phyloP scores from a whole-genome alignment of 1,140 invertebrate genomes.

The Drosophila santomea region DNA sequence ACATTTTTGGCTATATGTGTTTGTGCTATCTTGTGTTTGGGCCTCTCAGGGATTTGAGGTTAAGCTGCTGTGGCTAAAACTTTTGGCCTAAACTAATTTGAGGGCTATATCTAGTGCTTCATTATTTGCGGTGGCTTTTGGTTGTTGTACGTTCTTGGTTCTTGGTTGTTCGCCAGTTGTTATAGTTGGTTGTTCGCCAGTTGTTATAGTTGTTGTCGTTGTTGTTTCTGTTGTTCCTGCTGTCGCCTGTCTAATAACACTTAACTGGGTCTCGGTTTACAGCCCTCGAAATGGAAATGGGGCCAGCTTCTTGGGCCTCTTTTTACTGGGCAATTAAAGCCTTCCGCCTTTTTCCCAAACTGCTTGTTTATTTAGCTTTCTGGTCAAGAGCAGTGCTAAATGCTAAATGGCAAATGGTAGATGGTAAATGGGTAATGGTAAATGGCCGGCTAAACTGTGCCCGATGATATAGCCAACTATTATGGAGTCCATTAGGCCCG shows the following conservation, averaged over 20 bases:
- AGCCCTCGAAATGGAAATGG: slow-evolving; percentile 39
- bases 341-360: slow-evolving; percentile 18
- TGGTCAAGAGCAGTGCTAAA: slow-evolving; percentile 34
- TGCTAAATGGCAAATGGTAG: slow-evolving; percentile 25
- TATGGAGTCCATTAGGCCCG: slow-evolving; percentile 72
- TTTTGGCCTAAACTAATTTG: slow-evolving; percentile 82
- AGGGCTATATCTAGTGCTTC: slow-evolving; percentile 65
- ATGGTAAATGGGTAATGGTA: slow-evolving; percentile 3
- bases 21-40: slow-evolving; percentile 1
- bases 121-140: slow-evolving; percentile 64
- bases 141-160: slow-evolving; percentile 21
- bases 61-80: slow-evolving; percentile 81
- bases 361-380: slow-evolving; percentile 60
- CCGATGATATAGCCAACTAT: slow-evolving; percentile 65
- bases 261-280: slow-evolving; percentile 62
- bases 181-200: slow-evolving; percentile 1
- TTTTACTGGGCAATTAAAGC: slow-evolving; percentile 35
- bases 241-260: slow-evolving; percentile 72
- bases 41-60: slow-evolving; percentile 68
- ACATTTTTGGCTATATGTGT: neutral
- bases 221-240: slow-evolving; percentile 41
- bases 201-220: slow-evolving; percentile 29
- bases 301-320: slow-evolving; percentile 24
- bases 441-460: slow-evolving; percentile 20
- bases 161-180: neutral